phyloP scores from a whole-genome alignment of 2,888 invertebrate genomes.

The Dendrolimus pini region DNA sequence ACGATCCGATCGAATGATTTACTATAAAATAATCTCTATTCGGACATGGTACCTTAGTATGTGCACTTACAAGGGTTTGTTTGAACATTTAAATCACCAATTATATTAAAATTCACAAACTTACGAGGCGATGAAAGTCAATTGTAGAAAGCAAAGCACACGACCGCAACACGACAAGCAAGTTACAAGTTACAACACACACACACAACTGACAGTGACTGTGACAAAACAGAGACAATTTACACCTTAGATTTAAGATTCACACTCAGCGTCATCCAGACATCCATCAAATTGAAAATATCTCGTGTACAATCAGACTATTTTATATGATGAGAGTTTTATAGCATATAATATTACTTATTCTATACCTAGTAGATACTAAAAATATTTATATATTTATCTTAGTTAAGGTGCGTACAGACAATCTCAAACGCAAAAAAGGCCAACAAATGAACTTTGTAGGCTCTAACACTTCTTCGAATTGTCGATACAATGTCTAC shows the following conservation, averaged over 20 bases:
- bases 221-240: slow-evolving; percentile 26
- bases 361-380: no score
- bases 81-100: slow-evolving; percentile 28
- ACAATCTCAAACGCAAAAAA: no score
- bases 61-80: slow-evolving; percentile 22
- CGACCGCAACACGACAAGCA: slow-evolving; percentile 69
- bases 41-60: slow-evolving; percentile 9
- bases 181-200: slow-evolving; percentile 62
- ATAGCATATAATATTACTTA: no score
- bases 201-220: slow-evolving; percentile 44
- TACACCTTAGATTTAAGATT: no score
- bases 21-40: neutral
- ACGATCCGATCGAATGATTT: slow-evolving; percentile 69
- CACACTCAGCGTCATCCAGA: slow-evolving; percentile 10
- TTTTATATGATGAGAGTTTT: no score
- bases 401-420: no score
- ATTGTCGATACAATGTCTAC: no score
- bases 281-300: no score
- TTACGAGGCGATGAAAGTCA: slow-evolving; percentile 75
- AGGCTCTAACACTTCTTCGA: no score
- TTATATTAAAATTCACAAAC: slow-evolving; percentile 60
- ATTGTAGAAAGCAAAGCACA: slow-evolving; percentile 62
- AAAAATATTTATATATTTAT: no score
- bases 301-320: no score
- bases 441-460: no score